Evolutionary conservation across 2,113 vertebrate species (phyloP), one percentile per base, ranked within the genome.

Genomic region (Pomatorhinus ruficollis): DNA sequence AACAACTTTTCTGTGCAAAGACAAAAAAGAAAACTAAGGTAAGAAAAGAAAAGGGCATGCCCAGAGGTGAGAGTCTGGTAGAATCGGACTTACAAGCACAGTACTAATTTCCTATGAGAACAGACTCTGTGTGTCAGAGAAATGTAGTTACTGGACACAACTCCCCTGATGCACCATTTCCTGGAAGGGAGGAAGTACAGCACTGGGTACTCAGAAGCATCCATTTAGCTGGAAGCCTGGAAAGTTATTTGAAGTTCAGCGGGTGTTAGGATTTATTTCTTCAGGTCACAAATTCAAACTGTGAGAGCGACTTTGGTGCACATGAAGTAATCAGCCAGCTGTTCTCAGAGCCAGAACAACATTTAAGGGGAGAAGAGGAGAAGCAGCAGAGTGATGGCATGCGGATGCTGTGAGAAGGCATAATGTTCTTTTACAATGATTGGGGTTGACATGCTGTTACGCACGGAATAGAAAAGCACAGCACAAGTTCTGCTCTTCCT

Each of bases 211-310:
- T 79, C 69, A 71, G 65, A 86, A 77, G 6, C 40, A 82, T 61
- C 85, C 59, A 68, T 88, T 42, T 16, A 69, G 70, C 50, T 88
- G 63, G 47, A 81, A 90, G 54, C 18, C 39, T 86, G 82, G 47
- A 59, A 94, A 77, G 53, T n/a, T 79, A 69, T n/a, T 27, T 77
- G 45, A 85, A 90, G 40, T 11, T 15, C 79, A 60, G 52, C 39
- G 66, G 86, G 71, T 60, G 60, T 75, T 71, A 74, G 37, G 49
- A 93, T 93, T 93, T 96, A 66, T 92, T 90, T 93, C 88, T 83
- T 90, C 52, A 77, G 22, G 85, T 80, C 83, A 71, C 39, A 81
- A 60, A 63, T 52, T 88, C n/a, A 83, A 63, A 74, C 47, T 52
- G 59, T 49, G 56, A 88, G 35, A 83, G 52, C 0, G 1, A 59